Percentiles rank a stretch among this genome's conserved stretches.
Conservation (phyloP, 2,888 invertebrate species). For the Cynaeus angustus region DNA sequence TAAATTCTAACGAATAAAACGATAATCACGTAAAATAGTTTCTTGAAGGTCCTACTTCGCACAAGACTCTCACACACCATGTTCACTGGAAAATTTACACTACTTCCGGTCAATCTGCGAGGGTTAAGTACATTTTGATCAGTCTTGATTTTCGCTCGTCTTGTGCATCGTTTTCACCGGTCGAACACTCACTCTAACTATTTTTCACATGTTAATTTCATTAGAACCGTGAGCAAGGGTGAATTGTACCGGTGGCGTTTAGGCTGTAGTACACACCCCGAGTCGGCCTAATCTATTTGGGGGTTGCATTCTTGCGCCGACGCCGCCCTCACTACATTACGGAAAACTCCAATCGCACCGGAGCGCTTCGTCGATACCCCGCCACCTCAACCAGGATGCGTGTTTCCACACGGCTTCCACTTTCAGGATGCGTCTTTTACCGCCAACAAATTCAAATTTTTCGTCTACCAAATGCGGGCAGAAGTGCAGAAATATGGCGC, state of each 20-base stretch:
- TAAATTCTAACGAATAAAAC: constrained; percentile 68
- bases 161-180: constrained; percentile 20
- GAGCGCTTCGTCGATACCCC: constrained; percentile 42
- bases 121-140: constrained; percentile 49
- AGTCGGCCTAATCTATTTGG: constrained; percentile 68
- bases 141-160: constrained; percentile 28
- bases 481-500: no score
- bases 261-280: constrained; percentile 71
- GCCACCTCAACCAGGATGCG: constrained; percentile 36
- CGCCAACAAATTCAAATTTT: constrained; percentile 2
- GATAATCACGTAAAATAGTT: constrained; percentile 56
- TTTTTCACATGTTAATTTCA: constrained; percentile 63
- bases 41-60: constrained; percentile 47
- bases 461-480: neutral
- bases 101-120: constrained; percentile 58
- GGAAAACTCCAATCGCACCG: constrained; percentile 51
- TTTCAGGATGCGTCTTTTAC: neutral
- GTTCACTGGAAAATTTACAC: constrained; percentile 58
- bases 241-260: constrained; percentile 64
- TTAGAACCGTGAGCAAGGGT: constrained; percentile 58
- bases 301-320: constrained; percentile 66
- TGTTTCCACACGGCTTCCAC: constrained; percentile 16
- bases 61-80: constrained; percentile 61
- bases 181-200: constrained; percentile 24
- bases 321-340: constrained; percentile 60